Conservation (phyloP, 1,140 invertebrate genomes). For the Ips typographus region DNA sequence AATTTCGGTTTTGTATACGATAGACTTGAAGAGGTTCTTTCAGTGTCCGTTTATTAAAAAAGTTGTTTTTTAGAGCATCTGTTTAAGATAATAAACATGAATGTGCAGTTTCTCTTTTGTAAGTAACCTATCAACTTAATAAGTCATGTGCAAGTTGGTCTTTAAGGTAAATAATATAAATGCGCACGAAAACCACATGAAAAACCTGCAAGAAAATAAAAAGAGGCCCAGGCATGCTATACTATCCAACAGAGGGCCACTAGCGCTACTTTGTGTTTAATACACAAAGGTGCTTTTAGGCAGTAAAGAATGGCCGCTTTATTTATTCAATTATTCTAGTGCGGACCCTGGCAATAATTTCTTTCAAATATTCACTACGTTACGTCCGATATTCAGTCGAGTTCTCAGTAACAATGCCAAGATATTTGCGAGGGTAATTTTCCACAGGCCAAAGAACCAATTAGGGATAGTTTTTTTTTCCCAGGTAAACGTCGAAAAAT, state of each 20-base stretch:
- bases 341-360: constrained; percentile 17
- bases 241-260: constrained; percentile 16
- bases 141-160: not conserved
- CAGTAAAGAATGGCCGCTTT: constrained; percentile 25
- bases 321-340: constrained; percentile 29
- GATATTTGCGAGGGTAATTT: not conserved
- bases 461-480: too few relatives aligned
- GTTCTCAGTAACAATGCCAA: not conserved
- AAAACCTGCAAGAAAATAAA: constrained; percentile 6
- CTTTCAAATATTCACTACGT: constrained; percentile 20
- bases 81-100: too few relatives aligned
- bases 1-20: too few relatives aligned
- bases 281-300: constrained; percentile 20
- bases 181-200: not conserved
- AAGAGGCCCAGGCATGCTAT: constrained; percentile 23
- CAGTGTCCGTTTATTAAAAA: too few relatives aligned
- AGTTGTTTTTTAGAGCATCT: too few relatives aligned
- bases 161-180: constrained; percentile 1
- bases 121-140: too few relatives aligned
- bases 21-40: too few relatives aligned
- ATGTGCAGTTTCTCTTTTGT: too few relatives aligned
- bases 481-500: too few relatives aligned
- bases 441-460: too few relatives aligned
- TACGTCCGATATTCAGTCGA: not conserved
- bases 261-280: constrained; percentile 24